phyloP scores from a whole-genome alignment of 2,888 invertebrate genomes.

The Latrodectus elegans region DNA sequence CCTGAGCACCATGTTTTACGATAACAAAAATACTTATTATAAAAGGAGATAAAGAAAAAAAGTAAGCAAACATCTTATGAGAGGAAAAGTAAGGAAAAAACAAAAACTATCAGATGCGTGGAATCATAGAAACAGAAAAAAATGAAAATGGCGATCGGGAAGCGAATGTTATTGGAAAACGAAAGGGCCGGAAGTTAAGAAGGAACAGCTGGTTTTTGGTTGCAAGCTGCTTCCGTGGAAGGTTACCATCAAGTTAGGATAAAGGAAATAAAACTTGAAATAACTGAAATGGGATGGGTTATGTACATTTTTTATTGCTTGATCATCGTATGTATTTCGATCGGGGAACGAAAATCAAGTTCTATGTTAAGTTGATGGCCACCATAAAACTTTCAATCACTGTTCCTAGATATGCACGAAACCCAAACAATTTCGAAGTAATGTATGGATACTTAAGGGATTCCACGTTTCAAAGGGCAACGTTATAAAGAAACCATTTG shows the following conservation, averaged over 20 bases:
- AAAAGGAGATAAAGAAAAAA: background rate
- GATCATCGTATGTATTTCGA: too few relatives aligned
- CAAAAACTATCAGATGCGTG: conserved; percentile 24
- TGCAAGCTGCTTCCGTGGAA: conserved; percentile 40
- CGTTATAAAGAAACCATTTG: too few relatives aligned
- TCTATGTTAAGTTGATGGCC: too few relatives aligned
- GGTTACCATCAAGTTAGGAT: conserved; percentile 19
- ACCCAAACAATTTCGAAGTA: too few relatives aligned
- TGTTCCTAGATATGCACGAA: too few relatives aligned
- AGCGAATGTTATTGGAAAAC: conserved; percentile 59
- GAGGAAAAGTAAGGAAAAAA: conserved; percentile 26
- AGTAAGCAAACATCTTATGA: background rate
- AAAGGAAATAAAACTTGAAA: conserved; percentile 34
- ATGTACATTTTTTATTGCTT: background rate
- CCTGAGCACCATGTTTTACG: conserved; percentile 44
- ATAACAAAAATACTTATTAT: background rate
- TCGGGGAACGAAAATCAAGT: too few relatives aligned
- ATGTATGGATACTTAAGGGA: too few relatives aligned
- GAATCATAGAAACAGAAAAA: conserved; percentile 25
- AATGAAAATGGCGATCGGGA: conserved; percentile 30
- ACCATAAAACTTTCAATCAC: too few relatives aligned
- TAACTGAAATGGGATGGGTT: conserved; percentile 11
- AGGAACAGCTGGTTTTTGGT: conserved; percentile 19
- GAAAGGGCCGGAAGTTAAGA: conserved; percentile 28
- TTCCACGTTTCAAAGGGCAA: too few relatives aligned